These are phyloP conservation scores for Musca vetustissima DNA, from an alignment of 1,140 invertebrate species.

Conservation along the genomic window DNA sequence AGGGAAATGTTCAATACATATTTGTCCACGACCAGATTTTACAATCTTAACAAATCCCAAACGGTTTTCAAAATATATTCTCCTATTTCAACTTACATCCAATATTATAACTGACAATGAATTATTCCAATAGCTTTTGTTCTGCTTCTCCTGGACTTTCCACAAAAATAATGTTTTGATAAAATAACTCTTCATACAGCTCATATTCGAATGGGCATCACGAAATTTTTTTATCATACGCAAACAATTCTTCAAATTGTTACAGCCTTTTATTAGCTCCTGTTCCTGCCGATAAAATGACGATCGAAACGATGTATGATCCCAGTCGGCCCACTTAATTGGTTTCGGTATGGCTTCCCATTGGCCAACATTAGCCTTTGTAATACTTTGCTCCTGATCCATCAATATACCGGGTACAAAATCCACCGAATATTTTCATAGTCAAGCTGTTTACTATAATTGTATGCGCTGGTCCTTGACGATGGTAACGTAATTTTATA, in stretches of 20 bases:
- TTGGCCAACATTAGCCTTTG: neutral
- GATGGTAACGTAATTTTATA: neutral
- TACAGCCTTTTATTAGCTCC: neutral
- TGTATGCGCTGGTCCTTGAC: neutral
- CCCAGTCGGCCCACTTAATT: no score
- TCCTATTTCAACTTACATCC: neutral
- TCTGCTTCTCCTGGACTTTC: neutral
- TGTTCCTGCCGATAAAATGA: neutral
- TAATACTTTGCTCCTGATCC: neutral
- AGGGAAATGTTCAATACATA: no score
- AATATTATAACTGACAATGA: neutral
- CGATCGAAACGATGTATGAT: constrained; percentile 1
- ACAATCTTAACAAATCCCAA: no score
- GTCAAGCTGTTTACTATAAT: neutral
- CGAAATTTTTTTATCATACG: constrained; percentile 14
- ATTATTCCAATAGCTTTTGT: neutral
- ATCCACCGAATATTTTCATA: neutral
- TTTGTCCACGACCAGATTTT: no score
- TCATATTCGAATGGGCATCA: neutral
- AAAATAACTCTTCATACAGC: neutral
- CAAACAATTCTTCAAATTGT: neutral
- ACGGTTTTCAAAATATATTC: no score
- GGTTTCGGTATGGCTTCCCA: constrained; percentile 18
- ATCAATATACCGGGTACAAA: constrained; percentile 16
- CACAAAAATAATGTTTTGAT: constrained; percentile 1